Evolutionary conservation across 2,797 vertebrate genomes (phyloP).

Genomic region (Apogon talboti): DNA sequence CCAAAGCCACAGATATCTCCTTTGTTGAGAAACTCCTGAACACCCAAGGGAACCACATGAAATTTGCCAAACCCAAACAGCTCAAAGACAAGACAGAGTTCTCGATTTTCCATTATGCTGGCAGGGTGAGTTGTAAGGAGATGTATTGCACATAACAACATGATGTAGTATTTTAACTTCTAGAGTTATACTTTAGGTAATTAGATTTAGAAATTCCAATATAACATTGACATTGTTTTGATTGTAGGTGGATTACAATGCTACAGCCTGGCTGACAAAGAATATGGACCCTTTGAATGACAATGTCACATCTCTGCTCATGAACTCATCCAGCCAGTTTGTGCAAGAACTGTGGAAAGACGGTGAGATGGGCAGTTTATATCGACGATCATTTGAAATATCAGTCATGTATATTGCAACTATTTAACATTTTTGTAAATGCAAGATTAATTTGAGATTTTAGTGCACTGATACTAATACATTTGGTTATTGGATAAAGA

Average conservation of each 20-base stretch:
- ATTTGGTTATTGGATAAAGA: neutral
- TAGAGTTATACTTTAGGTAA: neutral
- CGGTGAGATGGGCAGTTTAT: slow-evolving; percentile 77
- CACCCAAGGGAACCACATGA: slow-evolving; percentile 92
- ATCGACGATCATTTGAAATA: neutral
- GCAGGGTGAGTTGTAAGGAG: slow-evolving; percentile 84
- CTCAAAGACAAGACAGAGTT: slow-evolving; percentile 97
- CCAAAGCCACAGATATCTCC: slow-evolving; percentile 95
- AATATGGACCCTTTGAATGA: slow-evolving; percentile 99
- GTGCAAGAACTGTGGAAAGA: slow-evolving; percentile 98
- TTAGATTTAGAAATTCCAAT: neutral
- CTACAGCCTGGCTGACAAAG: slow-evolving; percentile 94
- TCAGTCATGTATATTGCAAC: neutral
- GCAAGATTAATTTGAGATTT: neutral
- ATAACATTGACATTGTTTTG: slow-evolving; percentile 8
- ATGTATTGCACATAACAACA: neutral
- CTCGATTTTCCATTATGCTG: slow-evolving; percentile 93
- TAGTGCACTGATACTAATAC: neutral
- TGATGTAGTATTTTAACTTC: neutral
- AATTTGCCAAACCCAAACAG: slow-evolving; percentile 95
- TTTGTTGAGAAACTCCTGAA: slow-evolving; percentile 94
- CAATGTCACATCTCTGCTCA: slow-evolving; percentile 92
- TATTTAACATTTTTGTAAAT: neutral
- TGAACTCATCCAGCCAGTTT: slow-evolving; percentile 92
- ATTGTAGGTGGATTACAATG: slow-evolving; percentile 93